These are phyloP conservation scores for Drosophila peninsularis DNA, from an alignment of 2,888 invertebrate genomes.

Conservation along the genomic window DNA sequence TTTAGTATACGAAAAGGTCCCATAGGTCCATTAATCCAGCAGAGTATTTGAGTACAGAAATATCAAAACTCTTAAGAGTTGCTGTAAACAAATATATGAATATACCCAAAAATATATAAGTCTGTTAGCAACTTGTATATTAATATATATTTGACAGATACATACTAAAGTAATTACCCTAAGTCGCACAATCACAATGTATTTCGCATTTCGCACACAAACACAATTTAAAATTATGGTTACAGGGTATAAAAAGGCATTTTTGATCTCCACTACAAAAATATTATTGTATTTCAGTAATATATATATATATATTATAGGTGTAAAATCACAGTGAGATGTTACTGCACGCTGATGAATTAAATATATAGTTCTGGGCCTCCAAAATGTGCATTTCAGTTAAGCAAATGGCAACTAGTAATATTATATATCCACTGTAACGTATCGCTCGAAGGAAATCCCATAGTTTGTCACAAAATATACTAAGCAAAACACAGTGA, in stretches of 20 bases:
- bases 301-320: slow-evolving; percentile 36
- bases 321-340: slow-evolving; percentile 83
- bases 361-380: slow-evolving; percentile 86
- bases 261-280: slow-evolving; percentile 70
- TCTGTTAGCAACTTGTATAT: slow-evolving; percentile 23
- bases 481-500: slow-evolving; percentile 90
- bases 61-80: background rate
- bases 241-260: slow-evolving; percentile 55
- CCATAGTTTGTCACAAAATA: slow-evolving; percentile 93
- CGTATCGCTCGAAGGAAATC: slow-evolving; percentile 90
- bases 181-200: slow-evolving; percentile 46
- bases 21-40: background rate
- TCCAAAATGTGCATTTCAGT: slow-evolving; percentile 90
- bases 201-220: slow-evolving; percentile 45
- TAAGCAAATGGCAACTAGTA: slow-evolving; percentile 88
- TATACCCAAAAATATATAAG: slow-evolving; percentile 13
- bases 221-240: slow-evolving; percentile 54
- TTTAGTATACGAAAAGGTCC: background rate
- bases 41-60: background rate
- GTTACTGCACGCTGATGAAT: slow-evolving; percentile 84
- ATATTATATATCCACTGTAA: slow-evolving; percentile 89
- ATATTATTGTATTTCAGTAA: slow-evolving; percentile 67
- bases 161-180: slow-evolving; percentile 39
- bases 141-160: slow-evolving; percentile 37
- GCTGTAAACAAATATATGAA: background rate